phyloP scores from a whole-genome alignment of 2,113 vertebrate genomes.

The Tinamus guttatus region DNA sequence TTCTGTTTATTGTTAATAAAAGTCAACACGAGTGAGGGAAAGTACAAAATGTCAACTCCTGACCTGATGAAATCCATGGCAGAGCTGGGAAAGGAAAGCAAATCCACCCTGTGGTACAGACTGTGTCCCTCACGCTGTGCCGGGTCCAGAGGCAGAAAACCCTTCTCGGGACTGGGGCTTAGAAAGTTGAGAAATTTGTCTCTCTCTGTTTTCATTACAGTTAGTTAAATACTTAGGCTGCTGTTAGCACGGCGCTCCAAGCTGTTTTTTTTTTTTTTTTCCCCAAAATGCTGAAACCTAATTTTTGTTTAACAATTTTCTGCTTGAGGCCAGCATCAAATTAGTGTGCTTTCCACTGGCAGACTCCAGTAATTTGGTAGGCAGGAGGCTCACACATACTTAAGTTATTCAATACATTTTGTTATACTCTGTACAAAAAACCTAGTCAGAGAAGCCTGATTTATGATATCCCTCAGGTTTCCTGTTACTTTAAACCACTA shows the following conservation, averaged over 20 bases:
- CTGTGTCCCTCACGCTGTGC: background rate
- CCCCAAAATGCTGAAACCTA: conserved; percentile 61
- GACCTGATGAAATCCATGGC: conserved; percentile 16
- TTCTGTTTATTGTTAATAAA: conserved; percentile 49
- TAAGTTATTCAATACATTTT: conserved; percentile 74
- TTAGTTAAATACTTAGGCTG: conserved; percentile 55
- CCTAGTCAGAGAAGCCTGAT: conserved; percentile 78
- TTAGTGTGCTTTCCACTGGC: conserved; percentile 58
- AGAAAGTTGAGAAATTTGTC: conserved; percentile 9
- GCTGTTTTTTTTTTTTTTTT: conserved; percentile 16
- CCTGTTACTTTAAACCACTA: conserved; percentile 77
- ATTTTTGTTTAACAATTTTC: conserved; percentile 62
- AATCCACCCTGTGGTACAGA: background rate
- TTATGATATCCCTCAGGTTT: conserved; percentile 76
- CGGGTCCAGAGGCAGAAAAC: background rate
- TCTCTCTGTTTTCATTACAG: conserved; percentile 49
- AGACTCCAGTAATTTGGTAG: conserved; percentile 60
- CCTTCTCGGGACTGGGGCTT: background rate
- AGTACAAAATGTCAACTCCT: conserved; percentile 44
- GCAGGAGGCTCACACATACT: conserved; percentile 61
- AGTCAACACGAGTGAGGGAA: conserved; percentile 44
- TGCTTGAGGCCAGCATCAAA: conserved; percentile 53
- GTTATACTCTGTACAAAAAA: conserved; percentile 72
- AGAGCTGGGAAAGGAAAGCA: background rate
- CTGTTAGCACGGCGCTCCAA: conserved; percentile 2